These are phyloP conservation scores for Champsocephalus esox DNA, from an alignment of 2,797 vertebrate species.

Conservation along the genomic window DNA sequence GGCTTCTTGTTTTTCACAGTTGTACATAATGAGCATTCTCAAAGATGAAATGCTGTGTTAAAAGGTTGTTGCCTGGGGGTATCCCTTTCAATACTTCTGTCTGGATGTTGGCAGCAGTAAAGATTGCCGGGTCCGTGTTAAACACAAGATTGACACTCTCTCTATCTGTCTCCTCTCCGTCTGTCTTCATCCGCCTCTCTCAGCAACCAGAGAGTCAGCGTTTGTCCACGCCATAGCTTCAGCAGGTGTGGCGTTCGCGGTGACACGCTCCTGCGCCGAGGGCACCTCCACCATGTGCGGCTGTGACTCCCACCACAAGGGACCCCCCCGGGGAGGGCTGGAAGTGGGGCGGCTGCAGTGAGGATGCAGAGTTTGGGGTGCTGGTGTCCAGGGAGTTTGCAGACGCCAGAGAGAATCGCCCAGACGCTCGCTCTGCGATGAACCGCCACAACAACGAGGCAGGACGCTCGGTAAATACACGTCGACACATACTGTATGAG, in stretches of 20 bases:
- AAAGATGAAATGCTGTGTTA: conserved; percentile 64
- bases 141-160: conserved; percentile 55
- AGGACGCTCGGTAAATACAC: conserved; percentile 90
- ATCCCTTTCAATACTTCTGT: conserved; percentile 57
- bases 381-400: conserved; percentile 97
- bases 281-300: conserved; percentile 95
- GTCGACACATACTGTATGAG: background rate
- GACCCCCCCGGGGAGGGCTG: conserved; percentile 94
- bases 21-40: conserved; percentile 22
- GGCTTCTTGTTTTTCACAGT: conserved; percentile 33
- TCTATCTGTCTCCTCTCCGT: conserved; percentile 8
- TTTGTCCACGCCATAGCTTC: conserved; percentile 98
- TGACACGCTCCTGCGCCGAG: conserved; percentile 95
- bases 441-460: conserved; percentile 99
- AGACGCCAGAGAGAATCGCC: conserved; percentile 94
- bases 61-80: conserved; percentile 64
- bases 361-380: conserved; percentile 96
- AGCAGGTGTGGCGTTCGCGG: conserved; percentile 94
- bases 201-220: conserved; percentile 95
- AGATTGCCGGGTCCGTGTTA: conserved; percentile 33
- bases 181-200: conserved; percentile 44
- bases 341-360: conserved; percentile 99
- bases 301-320: conserved; percentile 96
- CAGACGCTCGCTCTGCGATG: conserved; percentile 97
- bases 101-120: conserved; percentile 61